Evolutionary conservation across 2,888 invertebrate genomes (phyloP).

Genomic region (Serrognathus titanus): DNA sequence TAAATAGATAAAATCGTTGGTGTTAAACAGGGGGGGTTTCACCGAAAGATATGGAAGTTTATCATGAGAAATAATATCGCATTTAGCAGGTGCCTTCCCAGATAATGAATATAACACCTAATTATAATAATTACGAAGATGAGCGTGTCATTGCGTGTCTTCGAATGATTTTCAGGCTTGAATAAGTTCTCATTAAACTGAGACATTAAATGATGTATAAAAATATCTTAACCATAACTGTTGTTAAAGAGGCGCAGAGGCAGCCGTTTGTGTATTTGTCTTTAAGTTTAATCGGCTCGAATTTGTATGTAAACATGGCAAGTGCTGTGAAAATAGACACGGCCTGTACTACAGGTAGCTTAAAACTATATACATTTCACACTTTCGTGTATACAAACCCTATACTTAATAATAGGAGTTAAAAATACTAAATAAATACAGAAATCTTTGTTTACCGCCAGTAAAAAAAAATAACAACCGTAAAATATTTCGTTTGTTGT

Average conservation of each 20-base stretch:
- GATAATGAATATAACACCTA: conserved; percentile 30
- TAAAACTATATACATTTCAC: conserved; percentile 18
- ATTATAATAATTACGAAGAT: conserved; percentile 27
- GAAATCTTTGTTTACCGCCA: not conserved
- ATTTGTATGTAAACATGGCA: conserved; percentile 30
- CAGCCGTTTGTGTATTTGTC: conserved; percentile 29
- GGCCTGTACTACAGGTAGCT: conserved; percentile 23
- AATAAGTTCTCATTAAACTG: conserved; percentile 6
- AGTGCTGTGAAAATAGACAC: conserved; percentile 31
- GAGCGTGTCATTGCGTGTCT: conserved; percentile 27
- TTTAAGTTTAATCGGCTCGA: conserved; percentile 25
- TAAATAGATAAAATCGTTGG: not conserved
- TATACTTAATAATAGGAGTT: conserved; percentile 8
- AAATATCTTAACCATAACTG: conserved; percentile 21
- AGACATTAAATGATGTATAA: conserved; percentile 18
- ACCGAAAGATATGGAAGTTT: conserved; percentile 3
- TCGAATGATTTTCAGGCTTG: conserved; percentile 20
- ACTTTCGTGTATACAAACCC: conserved; percentile 9
- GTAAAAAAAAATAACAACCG: not conserved
- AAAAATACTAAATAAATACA: conserved; percentile 9
- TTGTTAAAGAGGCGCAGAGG: conserved; percentile 21
- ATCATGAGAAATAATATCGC: conserved; percentile 27
- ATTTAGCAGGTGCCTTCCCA: conserved; percentile 26
- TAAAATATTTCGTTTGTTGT: not conserved
- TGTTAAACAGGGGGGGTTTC: not conserved